Evolutionary conservation across 2,113 vertebrate species (phyloP).

Genomic region (Pica pica): DNA sequence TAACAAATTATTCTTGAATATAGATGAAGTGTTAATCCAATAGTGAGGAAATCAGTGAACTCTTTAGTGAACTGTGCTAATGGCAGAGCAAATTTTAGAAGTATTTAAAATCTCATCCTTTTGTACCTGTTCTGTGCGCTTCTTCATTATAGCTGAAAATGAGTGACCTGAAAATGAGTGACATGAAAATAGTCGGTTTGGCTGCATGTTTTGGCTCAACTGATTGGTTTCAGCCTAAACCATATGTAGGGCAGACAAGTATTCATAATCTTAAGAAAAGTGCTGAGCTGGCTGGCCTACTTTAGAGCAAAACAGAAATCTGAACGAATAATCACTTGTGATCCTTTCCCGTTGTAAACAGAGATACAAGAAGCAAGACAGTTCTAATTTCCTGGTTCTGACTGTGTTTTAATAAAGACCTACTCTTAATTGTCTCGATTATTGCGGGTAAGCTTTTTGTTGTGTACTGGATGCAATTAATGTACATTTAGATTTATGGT

Average conservation of each 20-base stretch:
- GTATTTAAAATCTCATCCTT: neutral
- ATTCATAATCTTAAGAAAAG: slow-evolving; percentile 45
- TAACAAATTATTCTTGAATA: neutral
- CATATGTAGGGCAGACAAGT: slow-evolving; percentile 57
- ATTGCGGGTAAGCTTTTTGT: neutral
- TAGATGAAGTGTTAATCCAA: neutral
- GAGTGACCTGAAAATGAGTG: neutral
- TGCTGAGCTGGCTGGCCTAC: slow-evolving; percentile 54
- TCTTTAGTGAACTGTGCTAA: neutral
- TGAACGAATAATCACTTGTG: slow-evolving; percentile 25
- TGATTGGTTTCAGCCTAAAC: slow-evolving; percentile 5
- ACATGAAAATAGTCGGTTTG: neutral
- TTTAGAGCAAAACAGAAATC: slow-evolving; percentile 15
- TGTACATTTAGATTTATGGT: neutral
- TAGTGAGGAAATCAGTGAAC: neutral
- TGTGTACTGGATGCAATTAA: neutral
- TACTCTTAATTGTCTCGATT: neutral
- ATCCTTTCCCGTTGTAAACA: slow-evolving; percentile 6
- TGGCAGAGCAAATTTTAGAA: neutral
- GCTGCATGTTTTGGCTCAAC: neutral
- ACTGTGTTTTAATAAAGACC: neutral
- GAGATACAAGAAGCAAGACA: neutral
- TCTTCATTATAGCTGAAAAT: neutral
- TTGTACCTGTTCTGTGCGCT: neutral
- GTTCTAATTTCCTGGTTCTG: neutral